A percentile compares a stretch with the other conserved stretches of the same genome.
These are phyloP conservation scores for Portevinia maculata DNA, from an alignment of 2,888 invertebrate genomes.

Conservation along the genomic window DNA sequence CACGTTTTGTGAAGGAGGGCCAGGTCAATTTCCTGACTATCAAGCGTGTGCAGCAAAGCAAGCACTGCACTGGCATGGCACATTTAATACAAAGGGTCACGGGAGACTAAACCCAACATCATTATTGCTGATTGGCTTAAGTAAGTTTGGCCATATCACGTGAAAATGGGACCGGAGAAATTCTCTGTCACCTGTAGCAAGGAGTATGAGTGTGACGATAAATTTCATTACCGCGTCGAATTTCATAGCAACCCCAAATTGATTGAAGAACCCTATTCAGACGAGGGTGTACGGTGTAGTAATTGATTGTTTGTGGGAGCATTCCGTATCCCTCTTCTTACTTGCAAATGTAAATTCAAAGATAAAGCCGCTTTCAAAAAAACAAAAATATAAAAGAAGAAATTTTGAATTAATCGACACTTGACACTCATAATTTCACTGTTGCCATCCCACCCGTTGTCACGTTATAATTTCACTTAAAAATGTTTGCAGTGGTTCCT, in stretches of 20 bases:
- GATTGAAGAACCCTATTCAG: conserved; percentile 13
- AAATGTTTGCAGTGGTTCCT: background rate
- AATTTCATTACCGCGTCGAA: conserved; percentile 3
- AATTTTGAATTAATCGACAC: conserved; percentile 2
- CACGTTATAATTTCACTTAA: conserved; percentile 24
- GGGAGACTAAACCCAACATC: conserved; percentile 35
- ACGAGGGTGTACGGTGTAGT: conserved; percentile 6
- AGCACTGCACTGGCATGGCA: conserved; percentile 25
- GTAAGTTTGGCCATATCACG: conserved; percentile 49
- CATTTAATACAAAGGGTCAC: conserved; percentile 46
- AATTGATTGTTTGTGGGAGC: conserved; percentile 29
- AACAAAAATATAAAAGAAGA: background rate
- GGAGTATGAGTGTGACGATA: background rate
- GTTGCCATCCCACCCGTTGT: conserved; percentile 19
- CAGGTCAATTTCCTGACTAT: conserved; percentile 69
- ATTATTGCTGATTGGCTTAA: conserved; percentile 69
- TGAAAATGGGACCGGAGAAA: conserved; percentile 6
- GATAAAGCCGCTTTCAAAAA: background rate
- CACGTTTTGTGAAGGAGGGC: conserved; percentile 30
- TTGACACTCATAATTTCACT: conserved; percentile 7
- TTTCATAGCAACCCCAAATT: conserved; percentile 11
- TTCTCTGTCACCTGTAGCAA: background rate
- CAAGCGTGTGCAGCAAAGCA: conserved; percentile 32
- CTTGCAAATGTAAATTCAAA: conserved; percentile 10
- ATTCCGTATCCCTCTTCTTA: background rate